phyloP scores from a whole-genome alignment of 2,888 invertebrate genomes.

The Lysandra coridon region DNA sequence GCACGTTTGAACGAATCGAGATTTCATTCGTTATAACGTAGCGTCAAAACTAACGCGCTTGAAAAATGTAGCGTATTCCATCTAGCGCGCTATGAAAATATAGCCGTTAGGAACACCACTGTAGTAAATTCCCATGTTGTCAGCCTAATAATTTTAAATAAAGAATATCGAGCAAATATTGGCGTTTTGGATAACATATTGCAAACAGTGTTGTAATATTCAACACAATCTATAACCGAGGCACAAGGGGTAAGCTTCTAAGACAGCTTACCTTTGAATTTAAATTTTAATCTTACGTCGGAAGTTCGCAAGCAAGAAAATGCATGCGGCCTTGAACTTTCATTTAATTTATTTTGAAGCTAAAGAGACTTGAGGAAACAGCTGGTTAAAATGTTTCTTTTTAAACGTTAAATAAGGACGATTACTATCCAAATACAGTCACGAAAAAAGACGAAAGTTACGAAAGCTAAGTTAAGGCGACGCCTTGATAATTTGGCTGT shows the following conservation, averaged over 20 bases:
- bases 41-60: too few species aligned
- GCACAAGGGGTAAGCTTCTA: neutral
- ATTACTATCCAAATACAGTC: neutral
- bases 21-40: too few species aligned
- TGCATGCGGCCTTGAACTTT: constrained; percentile 19
- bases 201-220: neutral
- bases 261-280: neutral
- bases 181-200: neutral
- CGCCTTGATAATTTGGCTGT: too few species aligned
- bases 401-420: neutral
- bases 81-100: too few species aligned
- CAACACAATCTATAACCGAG: neutral
- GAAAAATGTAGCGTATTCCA: too few species aligned
- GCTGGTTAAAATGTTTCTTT: neutral
- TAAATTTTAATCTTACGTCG: constrained; percentile 16
- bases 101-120: too few species aligned
- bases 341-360: neutral
- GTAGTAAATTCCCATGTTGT: neutral
- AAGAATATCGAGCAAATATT: neutral
- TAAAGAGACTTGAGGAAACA: neutral
- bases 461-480: neutral
- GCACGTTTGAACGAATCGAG: too few species aligned
- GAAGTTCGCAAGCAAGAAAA: constrained; percentile 5
- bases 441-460: neutral
- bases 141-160: neutral